Conservation (phyloP, 2,113 vertebrate genomes). For the Mionectes macconnelli region DNA sequence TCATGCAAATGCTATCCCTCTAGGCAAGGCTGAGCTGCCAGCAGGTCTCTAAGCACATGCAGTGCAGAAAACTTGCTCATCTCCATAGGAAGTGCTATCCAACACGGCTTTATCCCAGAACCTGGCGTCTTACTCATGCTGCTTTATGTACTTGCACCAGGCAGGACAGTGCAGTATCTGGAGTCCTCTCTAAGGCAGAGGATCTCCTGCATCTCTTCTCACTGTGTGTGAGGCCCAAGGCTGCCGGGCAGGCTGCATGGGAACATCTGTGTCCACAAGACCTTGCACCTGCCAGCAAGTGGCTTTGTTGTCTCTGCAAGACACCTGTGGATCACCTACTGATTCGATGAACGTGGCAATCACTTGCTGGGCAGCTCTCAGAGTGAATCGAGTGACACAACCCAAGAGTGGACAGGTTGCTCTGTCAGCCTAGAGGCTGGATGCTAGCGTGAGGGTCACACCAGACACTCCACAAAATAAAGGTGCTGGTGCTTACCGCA, state of each 20-base stretch:
- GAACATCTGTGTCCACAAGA: background rate
- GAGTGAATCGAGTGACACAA: background rate
- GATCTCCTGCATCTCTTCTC: background rate
- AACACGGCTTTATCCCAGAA: background rate
- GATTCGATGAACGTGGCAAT: background rate
- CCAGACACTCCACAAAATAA: fast-evolving
- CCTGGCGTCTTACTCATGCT: background rate
- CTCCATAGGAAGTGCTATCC: background rate
- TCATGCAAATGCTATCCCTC: background rate
- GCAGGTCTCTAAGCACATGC: background rate
- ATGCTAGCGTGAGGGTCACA: background rate
- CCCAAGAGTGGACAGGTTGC: background rate
- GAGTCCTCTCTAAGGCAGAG: background rate
- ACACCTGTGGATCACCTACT: background rate
- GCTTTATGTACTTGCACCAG: background rate
- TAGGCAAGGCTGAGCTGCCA: background rate
- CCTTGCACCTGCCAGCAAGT: background rate
- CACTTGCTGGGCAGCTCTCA: background rate
- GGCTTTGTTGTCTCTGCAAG: background rate
- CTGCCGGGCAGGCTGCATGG: background rate
- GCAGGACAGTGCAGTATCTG: background rate
- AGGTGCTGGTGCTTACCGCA: background rate
- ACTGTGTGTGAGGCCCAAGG: background rate
- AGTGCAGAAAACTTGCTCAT: background rate
- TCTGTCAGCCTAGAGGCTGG: background rate